Conservation (phyloP, 1,140 invertebrate species). For the Oreohelix idahoensis region DNA sequence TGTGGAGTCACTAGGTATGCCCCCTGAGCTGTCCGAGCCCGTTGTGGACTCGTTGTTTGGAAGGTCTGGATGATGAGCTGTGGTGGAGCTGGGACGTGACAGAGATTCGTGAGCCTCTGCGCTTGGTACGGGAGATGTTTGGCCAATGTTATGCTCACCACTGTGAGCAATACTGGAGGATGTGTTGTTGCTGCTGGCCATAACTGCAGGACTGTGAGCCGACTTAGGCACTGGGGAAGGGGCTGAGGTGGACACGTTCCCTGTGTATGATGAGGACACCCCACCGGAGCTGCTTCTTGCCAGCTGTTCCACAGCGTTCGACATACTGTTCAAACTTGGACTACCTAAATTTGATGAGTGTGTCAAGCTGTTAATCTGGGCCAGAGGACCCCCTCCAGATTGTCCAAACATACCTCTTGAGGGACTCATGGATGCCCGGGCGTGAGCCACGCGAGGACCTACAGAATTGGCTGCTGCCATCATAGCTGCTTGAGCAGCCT, state of each 20-base stretch:
- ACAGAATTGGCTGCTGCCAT: constrained; percentile 70
- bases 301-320: constrained; percentile 58
- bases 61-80: constrained; percentile 47
- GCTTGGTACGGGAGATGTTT: constrained; percentile 43
- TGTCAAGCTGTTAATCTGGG: constrained; percentile 59
- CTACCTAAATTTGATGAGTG: constrained; percentile 45
- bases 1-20: constrained; percentile 49
- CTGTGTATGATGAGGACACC: constrained; percentile 33
- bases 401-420: constrained; percentile 37
- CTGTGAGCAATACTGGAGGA: constrained; percentile 30
- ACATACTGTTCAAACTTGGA: constrained; percentile 54
- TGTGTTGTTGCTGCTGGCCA: constrained; percentile 23
- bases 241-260: constrained; percentile 31
- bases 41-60: constrained; percentile 32
- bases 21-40: constrained; percentile 42
- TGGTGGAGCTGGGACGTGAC: constrained; percentile 47
- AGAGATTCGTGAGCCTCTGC: constrained; percentile 43
- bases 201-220: constrained; percentile 40
- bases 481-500: constrained; percentile 72
- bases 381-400: constrained; percentile 42
- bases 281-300: constrained; percentile 42
- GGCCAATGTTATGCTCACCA: constrained; percentile 7
- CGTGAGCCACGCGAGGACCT: constrained; percentile 42
- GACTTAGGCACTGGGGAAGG: constrained; percentile 43
- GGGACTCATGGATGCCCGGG: constrained; percentile 32